Conservation (phyloP, 2,113 vertebrate genomes). For the Otus sunia region DNA sequence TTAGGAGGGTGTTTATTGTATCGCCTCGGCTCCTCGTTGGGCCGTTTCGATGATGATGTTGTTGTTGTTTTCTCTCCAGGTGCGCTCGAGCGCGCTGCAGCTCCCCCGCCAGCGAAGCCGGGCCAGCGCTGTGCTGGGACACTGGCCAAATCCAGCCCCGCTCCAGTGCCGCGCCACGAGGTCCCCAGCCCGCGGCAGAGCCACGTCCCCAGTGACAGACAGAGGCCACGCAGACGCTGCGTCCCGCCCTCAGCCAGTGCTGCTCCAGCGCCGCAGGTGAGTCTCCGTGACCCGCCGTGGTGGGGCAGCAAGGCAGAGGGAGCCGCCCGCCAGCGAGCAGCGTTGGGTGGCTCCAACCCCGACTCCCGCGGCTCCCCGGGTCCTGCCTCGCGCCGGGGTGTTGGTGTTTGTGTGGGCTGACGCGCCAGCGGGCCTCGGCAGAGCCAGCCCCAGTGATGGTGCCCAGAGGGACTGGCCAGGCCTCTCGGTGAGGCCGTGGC, state of each 20-base stretch:
- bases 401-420: rapidly evolving
- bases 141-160: neutral
- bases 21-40: rapidly evolving
- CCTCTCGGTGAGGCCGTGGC: rapidly evolving
- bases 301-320: neutral
- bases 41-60: rapidly evolving
- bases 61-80: neutral
- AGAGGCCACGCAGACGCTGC: rapidly evolving
- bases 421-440: rapidly evolving
- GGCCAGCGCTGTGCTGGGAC: rapidly evolving
- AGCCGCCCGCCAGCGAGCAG: rapidly evolving
- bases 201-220: rapidly evolving
- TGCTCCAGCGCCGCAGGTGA: neutral
- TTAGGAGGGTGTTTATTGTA: neutral
- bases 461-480: rapidly evolving
- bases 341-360: rapidly evolving
- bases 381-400: rapidly evolving
- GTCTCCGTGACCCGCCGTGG: rapidly evolving
- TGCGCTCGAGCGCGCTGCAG: neutral
- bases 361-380: neutral
- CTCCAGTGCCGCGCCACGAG: rapidly evolving
- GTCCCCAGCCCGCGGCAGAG: neutral
- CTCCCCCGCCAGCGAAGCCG: neutral
- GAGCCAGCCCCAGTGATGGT: rapidly evolving
- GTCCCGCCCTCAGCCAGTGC: rapidly evolving